Evolutionary conservation across 1,140 invertebrate species (phyloP).

Genomic region (Harpegnathos saltator): DNA sequence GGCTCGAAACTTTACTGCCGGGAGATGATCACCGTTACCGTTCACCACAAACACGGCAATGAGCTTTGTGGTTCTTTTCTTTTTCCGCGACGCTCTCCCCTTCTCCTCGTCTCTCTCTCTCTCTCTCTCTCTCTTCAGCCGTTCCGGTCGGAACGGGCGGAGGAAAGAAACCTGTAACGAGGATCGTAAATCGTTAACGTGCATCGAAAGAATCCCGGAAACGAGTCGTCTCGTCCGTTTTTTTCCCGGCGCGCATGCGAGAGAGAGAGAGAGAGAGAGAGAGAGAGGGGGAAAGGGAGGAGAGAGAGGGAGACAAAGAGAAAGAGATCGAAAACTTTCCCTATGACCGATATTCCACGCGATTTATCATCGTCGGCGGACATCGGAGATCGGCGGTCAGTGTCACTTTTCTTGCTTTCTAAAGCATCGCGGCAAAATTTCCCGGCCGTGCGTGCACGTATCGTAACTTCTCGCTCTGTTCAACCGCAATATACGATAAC

Average conservation of each 20-base stretch:
- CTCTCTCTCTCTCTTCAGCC: not conserved
- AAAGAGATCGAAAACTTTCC: constrained; percentile 20
- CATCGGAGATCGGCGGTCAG: constrained; percentile 12
- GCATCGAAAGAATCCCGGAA: constrained; percentile 66
- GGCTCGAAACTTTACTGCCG: constrained; percentile 56
- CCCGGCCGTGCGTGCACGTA: not conserved
- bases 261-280: constrained; percentile 9
- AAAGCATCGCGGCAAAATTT: constrained; percentile 32
- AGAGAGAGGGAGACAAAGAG: no score
- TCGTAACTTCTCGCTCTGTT: not conserved
- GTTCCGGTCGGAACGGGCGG: not conserved
- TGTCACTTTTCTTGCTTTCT: constrained; percentile 56
- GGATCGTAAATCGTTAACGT: constrained; percentile 65
- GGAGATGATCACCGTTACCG: constrained; percentile 72
- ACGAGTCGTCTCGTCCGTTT: constrained; percentile 53
- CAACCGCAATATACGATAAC: not conserved
- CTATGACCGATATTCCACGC: constrained; percentile 64
- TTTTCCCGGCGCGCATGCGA: constrained; percentile 6
- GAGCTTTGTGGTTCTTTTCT: constrained; percentile 47
- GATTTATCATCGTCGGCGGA: constrained; percentile 58
- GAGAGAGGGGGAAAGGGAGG: no score
- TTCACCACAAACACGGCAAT: constrained; percentile 71
- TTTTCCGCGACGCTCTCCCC: constrained; percentile 10
- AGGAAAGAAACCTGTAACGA: constrained; percentile 63
- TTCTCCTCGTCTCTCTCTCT: not conserved